Percentiles rank a stretch among this genome's conserved stretches.
Conservation (phyloP, 2,888 invertebrate genomes). For the Andrena trimmerana region DNA sequence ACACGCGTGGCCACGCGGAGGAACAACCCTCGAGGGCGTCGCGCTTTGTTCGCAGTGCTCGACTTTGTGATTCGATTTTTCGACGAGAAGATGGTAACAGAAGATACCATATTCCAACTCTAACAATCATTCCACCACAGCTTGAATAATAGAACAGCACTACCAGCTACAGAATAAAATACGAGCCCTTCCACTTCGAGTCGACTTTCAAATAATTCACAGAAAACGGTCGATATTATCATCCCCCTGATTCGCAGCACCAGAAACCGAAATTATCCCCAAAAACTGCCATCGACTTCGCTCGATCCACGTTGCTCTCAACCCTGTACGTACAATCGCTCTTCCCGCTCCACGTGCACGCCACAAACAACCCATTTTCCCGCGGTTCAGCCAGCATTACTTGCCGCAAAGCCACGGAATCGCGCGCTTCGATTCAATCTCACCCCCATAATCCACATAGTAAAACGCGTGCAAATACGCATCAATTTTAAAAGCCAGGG, state of each 20-base stretch:
- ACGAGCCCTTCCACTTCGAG: too few species aligned
- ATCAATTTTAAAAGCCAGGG: conserved; percentile 12
- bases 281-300: too few species aligned
- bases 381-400: neutral
- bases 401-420: conserved; percentile 10
- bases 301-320: neutral
- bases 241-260: too few species aligned
- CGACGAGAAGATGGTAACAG: too few species aligned
- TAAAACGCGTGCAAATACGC: conserved; percentile 18
- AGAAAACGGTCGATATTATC: too few species aligned
- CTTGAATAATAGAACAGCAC: too few species aligned
- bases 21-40: neutral
- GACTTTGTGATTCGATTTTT: conserved; percentile 13
- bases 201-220: too few species aligned
- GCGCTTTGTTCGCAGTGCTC: neutral
- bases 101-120: too few species aligned
- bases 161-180: too few species aligned
- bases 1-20: conserved; percentile 4
- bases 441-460: neutral
- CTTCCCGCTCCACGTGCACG: neutral
- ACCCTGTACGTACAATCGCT: neutral
- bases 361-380: conserved; percentile 9
- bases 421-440: conserved; percentile 17
- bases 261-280: too few species aligned
- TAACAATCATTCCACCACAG: too few species aligned